phyloP scores from a whole-genome alignment of 2,113 vertebrate species.

The Anolis sagrei region DNA sequence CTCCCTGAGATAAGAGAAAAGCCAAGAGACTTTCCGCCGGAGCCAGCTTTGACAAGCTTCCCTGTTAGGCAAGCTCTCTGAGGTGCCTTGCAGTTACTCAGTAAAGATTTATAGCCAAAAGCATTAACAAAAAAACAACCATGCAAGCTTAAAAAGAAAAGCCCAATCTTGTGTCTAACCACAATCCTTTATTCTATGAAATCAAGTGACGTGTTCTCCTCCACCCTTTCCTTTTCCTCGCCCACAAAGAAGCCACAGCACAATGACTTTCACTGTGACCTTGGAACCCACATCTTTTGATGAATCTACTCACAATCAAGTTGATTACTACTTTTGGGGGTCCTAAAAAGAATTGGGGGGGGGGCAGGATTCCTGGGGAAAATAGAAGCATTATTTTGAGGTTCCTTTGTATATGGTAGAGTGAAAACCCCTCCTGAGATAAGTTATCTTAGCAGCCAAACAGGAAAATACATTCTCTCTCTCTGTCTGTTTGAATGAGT shows the following conservation, averaged over 20 bases:
- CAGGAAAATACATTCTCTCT: too few species aligned
- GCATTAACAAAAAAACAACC: not conserved
- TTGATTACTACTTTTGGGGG: accelerated
- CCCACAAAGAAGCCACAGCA: conserved; percentile 57
- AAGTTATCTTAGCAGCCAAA: too few species aligned
- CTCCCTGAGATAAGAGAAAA: conserved; percentile 53
- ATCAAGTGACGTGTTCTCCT: conserved; percentile 55
- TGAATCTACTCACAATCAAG: conserved; percentile 17
- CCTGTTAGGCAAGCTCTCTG: not conserved
- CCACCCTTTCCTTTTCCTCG: conserved; percentile 62
- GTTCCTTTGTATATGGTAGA: too few species aligned
- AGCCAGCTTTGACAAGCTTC: not conserved
- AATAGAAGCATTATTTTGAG: not conserved
- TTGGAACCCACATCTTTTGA: conserved; percentile 37
- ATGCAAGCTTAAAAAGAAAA: not conserved
- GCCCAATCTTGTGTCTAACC: conserved; percentile 33
- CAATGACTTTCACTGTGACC: conserved; percentile 64
- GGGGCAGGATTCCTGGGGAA: not conserved
- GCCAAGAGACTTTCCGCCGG: not conserved
- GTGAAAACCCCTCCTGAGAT: too few species aligned
- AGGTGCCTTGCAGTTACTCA: not conserved
- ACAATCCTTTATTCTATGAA: conserved; percentile 64
- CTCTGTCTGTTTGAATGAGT: too few species aligned
- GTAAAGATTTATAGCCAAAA: conserved; percentile 14
- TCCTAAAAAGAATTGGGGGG: too few species aligned